Percentiles rank a stretch among this genome's conserved stretches.
Evolutionary conservation across 1,140 invertebrate species (phyloP).

Genomic region (Heliconius hewitsoni): DNA sequence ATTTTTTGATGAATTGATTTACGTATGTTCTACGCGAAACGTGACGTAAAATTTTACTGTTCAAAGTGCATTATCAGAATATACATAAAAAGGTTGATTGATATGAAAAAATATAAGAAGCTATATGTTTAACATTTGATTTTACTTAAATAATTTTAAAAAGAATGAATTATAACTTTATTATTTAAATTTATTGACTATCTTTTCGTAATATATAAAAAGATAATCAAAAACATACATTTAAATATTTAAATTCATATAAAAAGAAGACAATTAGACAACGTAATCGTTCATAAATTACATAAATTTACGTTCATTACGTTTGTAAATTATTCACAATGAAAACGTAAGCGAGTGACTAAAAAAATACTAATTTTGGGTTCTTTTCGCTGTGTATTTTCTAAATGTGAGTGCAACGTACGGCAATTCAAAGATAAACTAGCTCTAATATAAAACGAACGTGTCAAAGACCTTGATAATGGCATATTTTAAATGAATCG

Average conservation of each 20-base stretch:
- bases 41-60: not conserved
- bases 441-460: slow-evolving; percentile 62
- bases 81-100: not conserved
- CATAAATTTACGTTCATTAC: not conserved
- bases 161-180: not conserved
- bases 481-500: slow-evolving; percentile 45
- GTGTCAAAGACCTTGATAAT: slow-evolving; percentile 77
- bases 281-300: not conserved
- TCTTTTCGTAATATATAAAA: not conserved
- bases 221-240: not conserved
- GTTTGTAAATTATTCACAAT: not conserved
- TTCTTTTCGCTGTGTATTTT: not conserved
- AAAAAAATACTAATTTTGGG: slow-evolving; percentile 7
- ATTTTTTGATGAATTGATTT: not conserved
- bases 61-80: not conserved
- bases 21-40: not conserved
- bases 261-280: not conserved
- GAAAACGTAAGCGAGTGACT: not conserved
- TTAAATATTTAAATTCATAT: not conserved
- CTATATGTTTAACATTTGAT: not conserved
- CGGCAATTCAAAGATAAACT: slow-evolving; percentile 57
- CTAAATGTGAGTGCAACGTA: slow-evolving; percentile 53
- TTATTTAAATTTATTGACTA: not conserved
- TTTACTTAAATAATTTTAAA: not conserved
- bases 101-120: not conserved